phyloP scores from a whole-genome alignment of 2,797 vertebrate species.

The Neoniphon sammara region DNA sequence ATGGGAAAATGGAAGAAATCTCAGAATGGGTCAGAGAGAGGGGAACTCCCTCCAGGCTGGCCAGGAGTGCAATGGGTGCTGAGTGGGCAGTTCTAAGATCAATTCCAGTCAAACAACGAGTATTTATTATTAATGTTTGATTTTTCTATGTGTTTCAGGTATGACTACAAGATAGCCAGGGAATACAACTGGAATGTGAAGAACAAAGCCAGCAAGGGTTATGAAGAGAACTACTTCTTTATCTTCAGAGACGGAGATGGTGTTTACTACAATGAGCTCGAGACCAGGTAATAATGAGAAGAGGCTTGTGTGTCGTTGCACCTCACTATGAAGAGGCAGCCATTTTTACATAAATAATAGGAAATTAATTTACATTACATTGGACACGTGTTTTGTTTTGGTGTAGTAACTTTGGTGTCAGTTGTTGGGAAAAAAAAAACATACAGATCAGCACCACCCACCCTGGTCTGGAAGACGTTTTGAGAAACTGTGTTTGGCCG shows the following conservation, averaged over 20 bases:
- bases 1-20: no score
- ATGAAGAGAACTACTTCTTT: conserved; percentile 98
- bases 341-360: not conserved
- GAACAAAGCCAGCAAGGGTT: conserved; percentile 98
- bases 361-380: not conserved
- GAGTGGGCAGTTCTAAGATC: no score
- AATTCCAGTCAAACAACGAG: not conserved
- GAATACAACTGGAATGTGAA: conserved; percentile 99
- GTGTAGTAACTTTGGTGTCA: not conserved
- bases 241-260: conserved; percentile 95
- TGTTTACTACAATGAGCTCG: conserved; percentile 96
- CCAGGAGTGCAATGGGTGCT: no score
- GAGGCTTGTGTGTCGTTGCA: not conserved
- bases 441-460: no score
- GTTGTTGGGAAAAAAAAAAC: not conserved
- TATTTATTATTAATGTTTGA: not conserved
- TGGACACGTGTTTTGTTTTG: not conserved
- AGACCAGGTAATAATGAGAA: conserved; percentile 85
- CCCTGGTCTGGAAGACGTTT: not conserved
- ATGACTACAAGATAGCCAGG: conserved; percentile 96
- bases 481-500: not conserved
- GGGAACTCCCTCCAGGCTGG: no score
- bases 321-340: not conserved
- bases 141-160: conserved; percentile 76
- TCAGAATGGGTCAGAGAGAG: no score